Evolutionary conservation across 1,140 invertebrate species (phyloP).

Genomic region (Trichoplusia ni): DNA sequence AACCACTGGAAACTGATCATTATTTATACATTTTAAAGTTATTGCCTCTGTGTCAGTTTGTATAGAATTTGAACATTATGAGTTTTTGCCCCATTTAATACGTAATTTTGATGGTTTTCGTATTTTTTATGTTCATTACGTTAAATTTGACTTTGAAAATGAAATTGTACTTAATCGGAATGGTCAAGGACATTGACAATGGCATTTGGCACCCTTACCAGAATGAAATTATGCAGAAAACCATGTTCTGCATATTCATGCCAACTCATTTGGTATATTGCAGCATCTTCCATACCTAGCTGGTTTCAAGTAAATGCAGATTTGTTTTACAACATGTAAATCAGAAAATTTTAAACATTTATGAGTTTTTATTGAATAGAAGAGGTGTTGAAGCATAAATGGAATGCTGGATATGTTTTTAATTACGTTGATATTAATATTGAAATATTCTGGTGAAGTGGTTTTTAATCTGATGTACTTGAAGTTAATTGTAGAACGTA

Average conservation of each 20-base stretch:
- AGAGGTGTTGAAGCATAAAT: no score
- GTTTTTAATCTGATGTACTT: neutral
- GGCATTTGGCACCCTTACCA: neutral
- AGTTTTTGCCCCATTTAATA: no score
- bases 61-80: no score
- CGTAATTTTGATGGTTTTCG: no score
- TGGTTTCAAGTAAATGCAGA: neutral
- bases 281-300: neutral
- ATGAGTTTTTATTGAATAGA: no score
- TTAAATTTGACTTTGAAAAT: neutral
- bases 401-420: no score
- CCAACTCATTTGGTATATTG: constrained; percentile 10
- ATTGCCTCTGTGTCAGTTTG: no score
- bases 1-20: no score
- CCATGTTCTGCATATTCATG: neutral
- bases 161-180: neutral
- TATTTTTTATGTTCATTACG: no score
- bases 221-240: neutral
- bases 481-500: neutral
- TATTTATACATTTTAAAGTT: no score
- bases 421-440: neutral
- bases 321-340: neutral
- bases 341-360: no score
- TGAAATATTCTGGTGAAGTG: neutral
- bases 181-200: neutral